Base-by-base conservation (phyloP, 2,797 vertebrate species). In the Poeciliopsis gracilis region DNA sequence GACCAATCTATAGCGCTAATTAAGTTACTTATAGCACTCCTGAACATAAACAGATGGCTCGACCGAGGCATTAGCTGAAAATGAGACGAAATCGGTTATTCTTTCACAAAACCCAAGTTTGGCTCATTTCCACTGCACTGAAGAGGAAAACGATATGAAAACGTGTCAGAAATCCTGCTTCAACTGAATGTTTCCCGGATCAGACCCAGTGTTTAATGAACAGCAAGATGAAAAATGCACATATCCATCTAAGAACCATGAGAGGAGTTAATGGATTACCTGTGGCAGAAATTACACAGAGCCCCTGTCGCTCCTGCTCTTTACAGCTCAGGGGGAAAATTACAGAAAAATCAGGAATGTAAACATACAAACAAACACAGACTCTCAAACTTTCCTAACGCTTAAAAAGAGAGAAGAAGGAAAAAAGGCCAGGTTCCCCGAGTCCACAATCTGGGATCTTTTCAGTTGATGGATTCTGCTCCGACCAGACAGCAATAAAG, bases 361-460 rank as follows among this genome's bases (percentile, higher is more conserved):
- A 59, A 38, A 69, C 20, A 80, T 9, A 55, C 67, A 79, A 59
- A 57, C 36, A 30, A 28, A n/a, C 38, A 66, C 36, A 30, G 18
- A n/a, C 11, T 69, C 46, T 47, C 45, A 75, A 25, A 76, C 20
- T 71, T 11, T 43, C n/a, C 46, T 82, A 38, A 72, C 63, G 16
- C 36, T 57, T 25, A 72, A 77, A 78, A 77, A 72, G n/a, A 51
- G 47, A 49, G 18, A 69, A 15, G 33, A 69, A 15, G n/a, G 36
- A 30, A 77, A 77, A 59, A 30, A 13, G 2, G 71, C 36, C 82
- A 80, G 73, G 20, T 51, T 76, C 63, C 72, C 49, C 3, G 23
- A 76, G 61, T 80, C 47, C 72, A 80, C 10, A 76, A 51, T 73
- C 57, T 59, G 66, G 66, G 73, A 66, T 38, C 55, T 33, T 33